These are phyloP conservation scores for Cephus sareptanus DNA, from an alignment of 2,888 invertebrate species.

Conservation along the genomic window DNA sequence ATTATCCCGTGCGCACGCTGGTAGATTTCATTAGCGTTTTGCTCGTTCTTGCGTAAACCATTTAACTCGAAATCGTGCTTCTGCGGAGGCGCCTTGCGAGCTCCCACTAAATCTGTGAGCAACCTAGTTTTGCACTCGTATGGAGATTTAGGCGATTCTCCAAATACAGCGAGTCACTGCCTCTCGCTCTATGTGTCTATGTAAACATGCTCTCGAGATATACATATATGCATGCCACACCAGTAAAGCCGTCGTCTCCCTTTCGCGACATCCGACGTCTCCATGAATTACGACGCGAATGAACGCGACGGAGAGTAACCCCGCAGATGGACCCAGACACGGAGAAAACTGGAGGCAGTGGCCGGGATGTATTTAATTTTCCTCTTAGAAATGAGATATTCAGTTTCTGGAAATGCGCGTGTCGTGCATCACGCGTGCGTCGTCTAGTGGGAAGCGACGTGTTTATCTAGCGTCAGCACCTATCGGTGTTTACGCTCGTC, in stretches of 20 bases:
- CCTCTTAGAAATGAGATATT: conserved; percentile 32
- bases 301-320: too few species aligned
- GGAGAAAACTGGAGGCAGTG: too few species aligned
- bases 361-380: conserved; percentile 34
- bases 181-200: too few species aligned
- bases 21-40: conserved; percentile 64
- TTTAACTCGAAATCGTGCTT: conserved; percentile 65
- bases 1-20: conserved; percentile 54
- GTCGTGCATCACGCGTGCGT: conserved; percentile 1
- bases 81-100: conserved; percentile 54
- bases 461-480: conserved; percentile 47
- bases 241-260: too few species aligned
- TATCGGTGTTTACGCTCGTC: conserved; percentile 41
- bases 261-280: too few species aligned
- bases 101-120: conserved; percentile 58
- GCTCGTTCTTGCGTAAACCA: conserved; percentile 65
- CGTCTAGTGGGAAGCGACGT: conserved; percentile 32
- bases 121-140: conserved; percentile 51
- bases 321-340: too few species aligned
- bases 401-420: conserved; percentile 34
- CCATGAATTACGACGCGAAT: too few species aligned
- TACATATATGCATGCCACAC: too few species aligned
- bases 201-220: too few species aligned
- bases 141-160: conserved; percentile 48
- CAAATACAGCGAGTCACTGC: too few species aligned